Percentiles rank a stretch among this genome's conserved stretches.
Conservation (phyloP, 2,888 invertebrate genomes). For the Agapetus fuscipes region DNA sequence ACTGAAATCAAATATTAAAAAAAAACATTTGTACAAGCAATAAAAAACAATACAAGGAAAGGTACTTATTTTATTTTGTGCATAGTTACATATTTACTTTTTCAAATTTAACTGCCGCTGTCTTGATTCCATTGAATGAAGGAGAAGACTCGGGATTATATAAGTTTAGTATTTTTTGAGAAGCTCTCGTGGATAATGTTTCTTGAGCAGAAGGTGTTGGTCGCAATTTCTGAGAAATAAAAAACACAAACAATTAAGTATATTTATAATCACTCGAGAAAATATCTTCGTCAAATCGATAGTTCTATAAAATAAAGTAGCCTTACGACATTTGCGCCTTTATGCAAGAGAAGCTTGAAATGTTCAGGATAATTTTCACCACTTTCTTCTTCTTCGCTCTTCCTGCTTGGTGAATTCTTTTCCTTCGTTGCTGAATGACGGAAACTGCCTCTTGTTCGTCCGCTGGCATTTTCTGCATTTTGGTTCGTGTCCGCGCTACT, state of each 20-base stretch:
- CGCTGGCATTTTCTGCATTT: slow-evolving; percentile 2
- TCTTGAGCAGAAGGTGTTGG: slow-evolving; percentile 12
- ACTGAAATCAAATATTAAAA: slow-evolving; percentile 4
- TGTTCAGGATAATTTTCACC: slow-evolving; percentile 58
- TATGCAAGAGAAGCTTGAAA: slow-evolving; percentile 55
- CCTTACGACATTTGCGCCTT: slow-evolving; percentile 41
- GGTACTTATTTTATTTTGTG: neutral
- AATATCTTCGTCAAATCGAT: no score
- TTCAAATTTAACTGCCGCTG: slow-evolving; percentile 29
- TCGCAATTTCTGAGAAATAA: slow-evolving; percentile 2
- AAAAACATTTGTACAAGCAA: no score
- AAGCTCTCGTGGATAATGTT: slow-evolving; percentile 31
- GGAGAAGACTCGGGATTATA: slow-evolving; percentile 34
- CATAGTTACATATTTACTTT: neutral
- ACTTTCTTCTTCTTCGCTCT: slow-evolving; percentile 44
- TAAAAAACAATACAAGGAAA: no score
- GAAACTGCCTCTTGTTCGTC: slow-evolving; percentile 9
- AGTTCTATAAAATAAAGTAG: no score
- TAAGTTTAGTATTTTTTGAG: slow-evolving; percentile 41
- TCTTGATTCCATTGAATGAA: slow-evolving; percentile 32
- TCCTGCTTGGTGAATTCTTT: slow-evolving; percentile 9
- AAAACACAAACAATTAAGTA: no score
- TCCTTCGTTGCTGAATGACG: slow-evolving; percentile 5
- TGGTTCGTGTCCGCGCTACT: slow-evolving; percentile 8
- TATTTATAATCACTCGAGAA: neutral